phyloP scores from a whole-genome alignment of 2,797 vertebrate genomes.

The Xiphorhynchus erythropygius region DNA sequence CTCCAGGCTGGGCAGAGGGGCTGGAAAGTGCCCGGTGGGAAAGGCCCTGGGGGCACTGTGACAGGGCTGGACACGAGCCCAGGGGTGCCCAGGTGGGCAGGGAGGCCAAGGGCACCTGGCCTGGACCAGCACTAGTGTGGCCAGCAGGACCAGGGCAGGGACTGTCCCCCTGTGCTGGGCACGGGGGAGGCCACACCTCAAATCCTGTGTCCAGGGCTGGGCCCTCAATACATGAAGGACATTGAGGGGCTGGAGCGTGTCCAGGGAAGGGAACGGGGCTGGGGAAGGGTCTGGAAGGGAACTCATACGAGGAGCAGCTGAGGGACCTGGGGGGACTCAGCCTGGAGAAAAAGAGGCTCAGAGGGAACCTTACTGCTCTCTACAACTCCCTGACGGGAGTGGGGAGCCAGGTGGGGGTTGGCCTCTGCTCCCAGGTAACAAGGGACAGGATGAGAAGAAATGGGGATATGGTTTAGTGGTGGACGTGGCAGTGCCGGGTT shows the following conservation, averaged over 20 bases:
- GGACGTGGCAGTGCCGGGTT: neutral
- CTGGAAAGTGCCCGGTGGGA: neutral
- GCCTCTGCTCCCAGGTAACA: neutral
- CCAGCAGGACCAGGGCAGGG: neutral
- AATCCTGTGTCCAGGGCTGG: neutral
- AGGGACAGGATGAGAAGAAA: neutral
- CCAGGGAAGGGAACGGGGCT: neutral
- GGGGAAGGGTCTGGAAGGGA: neutral
- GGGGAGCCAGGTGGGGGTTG: neutral
- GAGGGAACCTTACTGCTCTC: fast-evolving
- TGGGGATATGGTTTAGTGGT: neutral
- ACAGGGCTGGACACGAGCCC: neutral
- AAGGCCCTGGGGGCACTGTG: neutral
- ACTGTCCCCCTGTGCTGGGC: neutral
- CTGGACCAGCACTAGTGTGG: neutral
- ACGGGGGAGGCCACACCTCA: neutral
- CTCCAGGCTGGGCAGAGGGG: neutral
- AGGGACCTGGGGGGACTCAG: neutral
- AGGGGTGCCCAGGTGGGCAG: neutral
- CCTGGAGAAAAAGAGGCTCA: neutral
- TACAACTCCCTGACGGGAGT: neutral
- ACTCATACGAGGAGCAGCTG: fast-evolving
- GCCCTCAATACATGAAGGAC: neutral
- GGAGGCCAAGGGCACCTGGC: neutral
- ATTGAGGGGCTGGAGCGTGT: neutral